These are phyloP conservation scores for Antennarius striatus DNA, from an alignment of 2,113 vertebrate species.

Conservation along the genomic window DNA sequence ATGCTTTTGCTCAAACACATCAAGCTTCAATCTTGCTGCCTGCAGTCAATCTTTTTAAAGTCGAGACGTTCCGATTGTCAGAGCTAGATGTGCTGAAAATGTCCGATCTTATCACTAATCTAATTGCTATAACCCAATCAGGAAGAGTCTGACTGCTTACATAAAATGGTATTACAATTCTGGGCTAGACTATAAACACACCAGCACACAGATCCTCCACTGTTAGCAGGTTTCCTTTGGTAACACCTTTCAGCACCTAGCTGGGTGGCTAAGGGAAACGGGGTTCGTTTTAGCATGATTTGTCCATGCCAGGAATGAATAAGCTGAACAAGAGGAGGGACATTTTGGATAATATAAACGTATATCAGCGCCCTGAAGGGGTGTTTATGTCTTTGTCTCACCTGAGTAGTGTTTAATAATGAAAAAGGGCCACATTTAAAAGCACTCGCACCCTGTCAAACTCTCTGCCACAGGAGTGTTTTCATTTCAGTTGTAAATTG, in stretches of 20 bases:
- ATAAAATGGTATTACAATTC: conserved; percentile 29
- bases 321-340: neutral
- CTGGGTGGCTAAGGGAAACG: conserved; percentile 32
- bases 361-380: conserved; percentile 5
- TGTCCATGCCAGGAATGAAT: conserved; percentile 4
- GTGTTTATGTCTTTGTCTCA: conserved; percentile 57
- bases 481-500: conserved; percentile 72
- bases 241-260: conserved; percentile 10
- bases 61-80: conserved; percentile 6
- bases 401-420: conserved; percentile 57
- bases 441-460: conserved; percentile 54
- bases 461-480: conserved; percentile 39
- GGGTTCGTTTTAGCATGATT: neutral
- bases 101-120: conserved; percentile 23
- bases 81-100: conserved; percentile 29
- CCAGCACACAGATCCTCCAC: conserved; percentile 25
- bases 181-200: conserved; percentile 23
- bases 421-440: conserved; percentile 52
- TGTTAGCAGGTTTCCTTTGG: conserved; percentile 13
- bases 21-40: conserved; percentile 5
- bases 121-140: conserved; percentile 47
- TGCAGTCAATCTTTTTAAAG: conserved; percentile 19
- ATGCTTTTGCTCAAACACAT: neutral
- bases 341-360: conserved; percentile 28
- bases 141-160: conserved; percentile 28